phyloP scores from a whole-genome alignment of 2,888 invertebrate genomes.

The Andrena camellia region DNA sequence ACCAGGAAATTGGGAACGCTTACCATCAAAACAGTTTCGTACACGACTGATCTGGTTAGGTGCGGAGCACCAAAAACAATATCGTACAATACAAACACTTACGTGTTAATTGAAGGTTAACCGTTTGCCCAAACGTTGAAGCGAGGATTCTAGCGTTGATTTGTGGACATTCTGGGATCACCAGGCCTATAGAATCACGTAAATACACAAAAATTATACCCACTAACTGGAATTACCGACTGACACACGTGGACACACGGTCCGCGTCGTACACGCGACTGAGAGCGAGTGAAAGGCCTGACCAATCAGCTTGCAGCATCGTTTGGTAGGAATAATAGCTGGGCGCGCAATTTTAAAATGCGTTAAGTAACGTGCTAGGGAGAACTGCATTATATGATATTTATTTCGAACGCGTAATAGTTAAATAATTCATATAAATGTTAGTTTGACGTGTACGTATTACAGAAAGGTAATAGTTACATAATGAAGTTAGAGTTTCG shows the following conservation, averaged over 20 bases:
- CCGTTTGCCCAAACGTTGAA: background rate
- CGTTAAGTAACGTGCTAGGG: background rate
- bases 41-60: background rate
- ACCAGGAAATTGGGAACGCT: background rate
- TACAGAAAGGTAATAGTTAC: background rate
- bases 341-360: background rate
- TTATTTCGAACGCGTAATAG: background rate
- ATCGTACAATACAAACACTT: background rate
- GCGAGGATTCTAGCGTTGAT: background rate
- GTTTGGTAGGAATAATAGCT: background rate
- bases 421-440: background rate
- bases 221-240: background rate
- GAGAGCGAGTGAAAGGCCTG: background rate
- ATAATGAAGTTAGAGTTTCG: too few relatives aligned
- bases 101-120: background rate
- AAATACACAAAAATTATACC: background rate
- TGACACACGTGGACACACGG: background rate
- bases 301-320: background rate
- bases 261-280: background rate
- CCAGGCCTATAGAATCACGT: background rate
- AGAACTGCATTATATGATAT: background rate
- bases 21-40: background rate
- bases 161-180: background rate
- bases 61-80: background rate
- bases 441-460: background rate